Evolutionary conservation across 2,888 invertebrate genomes (phyloP).

Genomic region (Drosophila basisetae): DNA sequence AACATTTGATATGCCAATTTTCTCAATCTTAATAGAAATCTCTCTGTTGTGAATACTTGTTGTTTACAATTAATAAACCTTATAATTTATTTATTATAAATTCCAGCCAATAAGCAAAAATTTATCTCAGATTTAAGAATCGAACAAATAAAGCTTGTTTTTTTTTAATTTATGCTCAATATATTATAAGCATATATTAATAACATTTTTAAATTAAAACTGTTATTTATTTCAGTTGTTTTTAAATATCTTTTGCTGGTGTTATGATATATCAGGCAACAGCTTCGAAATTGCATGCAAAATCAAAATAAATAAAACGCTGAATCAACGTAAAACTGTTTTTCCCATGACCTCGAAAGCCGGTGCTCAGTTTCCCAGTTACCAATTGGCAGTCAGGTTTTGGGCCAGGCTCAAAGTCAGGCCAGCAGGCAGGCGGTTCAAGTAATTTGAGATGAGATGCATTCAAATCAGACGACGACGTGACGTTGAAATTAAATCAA

Average conservation of each 20-base stretch:
- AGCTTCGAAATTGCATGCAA: constrained; percentile 54
- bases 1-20: neutral
- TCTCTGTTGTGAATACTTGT: neutral
- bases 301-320: constrained; percentile 61
- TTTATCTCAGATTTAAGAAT: neutral
- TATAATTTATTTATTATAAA: neutral
- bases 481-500: constrained; percentile 82
- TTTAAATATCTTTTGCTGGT: constrained; percentile 1
- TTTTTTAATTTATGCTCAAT: neutral
- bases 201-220: constrained; percentile 6
- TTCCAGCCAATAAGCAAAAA: neutral
- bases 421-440: constrained; percentile 25
- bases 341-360: constrained; percentile 84
- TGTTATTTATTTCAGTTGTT: constrained; percentile 12
- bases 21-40: fast-evolving
- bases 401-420: constrained; percentile 13
- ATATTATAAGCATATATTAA: neutral
- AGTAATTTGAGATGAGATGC: constrained; percentile 79
- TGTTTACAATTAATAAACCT: neutral
- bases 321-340: constrained; percentile 32
- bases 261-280: constrained; percentile 12
- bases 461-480: constrained; percentile 73
- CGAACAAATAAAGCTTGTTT: too few relatives aligned
- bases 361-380: constrained; percentile 38
- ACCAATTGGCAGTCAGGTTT: constrained; percentile 45